phyloP scores from a whole-genome alignment of 2,797 vertebrate genomes.

The Sebastiscus tertius region DNA sequence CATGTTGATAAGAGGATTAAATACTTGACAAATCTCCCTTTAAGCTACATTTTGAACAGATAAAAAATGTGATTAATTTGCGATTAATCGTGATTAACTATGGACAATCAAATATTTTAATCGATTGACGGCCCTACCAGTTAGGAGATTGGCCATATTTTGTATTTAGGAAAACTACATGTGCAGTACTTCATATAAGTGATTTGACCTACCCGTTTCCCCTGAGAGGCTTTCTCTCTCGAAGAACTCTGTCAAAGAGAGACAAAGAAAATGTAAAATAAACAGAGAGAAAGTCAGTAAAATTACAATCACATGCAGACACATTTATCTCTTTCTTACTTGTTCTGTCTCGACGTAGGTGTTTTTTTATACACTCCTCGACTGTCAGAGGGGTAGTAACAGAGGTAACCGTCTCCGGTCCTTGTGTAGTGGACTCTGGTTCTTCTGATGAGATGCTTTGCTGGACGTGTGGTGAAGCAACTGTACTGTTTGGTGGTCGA shows the following conservation, averaged over 20 bases:
- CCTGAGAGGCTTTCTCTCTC: background rate
- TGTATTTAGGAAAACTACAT: no score
- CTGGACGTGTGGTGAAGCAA: background rate
- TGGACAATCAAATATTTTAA: no score
- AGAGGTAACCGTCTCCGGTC: background rate
- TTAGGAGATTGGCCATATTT: no score
- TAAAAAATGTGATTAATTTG: no score
- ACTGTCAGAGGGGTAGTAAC: background rate
- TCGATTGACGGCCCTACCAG: no score
- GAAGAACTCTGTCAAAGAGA: background rate
- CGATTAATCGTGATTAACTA: no score
- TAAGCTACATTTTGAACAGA: no score
- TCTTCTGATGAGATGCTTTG: background rate
- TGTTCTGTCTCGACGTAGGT: background rate
- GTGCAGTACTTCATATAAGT: no score
- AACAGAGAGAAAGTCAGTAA: fast-evolving
- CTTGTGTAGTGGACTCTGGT: background rate
- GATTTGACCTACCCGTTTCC: no score
- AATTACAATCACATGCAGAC: background rate
- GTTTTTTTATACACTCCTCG: conserved; percentile 20
- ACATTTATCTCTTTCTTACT: conserved; percentile 13
- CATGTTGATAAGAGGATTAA: no score
- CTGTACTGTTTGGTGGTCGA: background rate
- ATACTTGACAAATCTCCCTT: no score
- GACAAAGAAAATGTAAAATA: background rate